Base-by-base conservation (phyloP, 2,888 invertebrate species). In the Agonopterix heracliana region DNA sequence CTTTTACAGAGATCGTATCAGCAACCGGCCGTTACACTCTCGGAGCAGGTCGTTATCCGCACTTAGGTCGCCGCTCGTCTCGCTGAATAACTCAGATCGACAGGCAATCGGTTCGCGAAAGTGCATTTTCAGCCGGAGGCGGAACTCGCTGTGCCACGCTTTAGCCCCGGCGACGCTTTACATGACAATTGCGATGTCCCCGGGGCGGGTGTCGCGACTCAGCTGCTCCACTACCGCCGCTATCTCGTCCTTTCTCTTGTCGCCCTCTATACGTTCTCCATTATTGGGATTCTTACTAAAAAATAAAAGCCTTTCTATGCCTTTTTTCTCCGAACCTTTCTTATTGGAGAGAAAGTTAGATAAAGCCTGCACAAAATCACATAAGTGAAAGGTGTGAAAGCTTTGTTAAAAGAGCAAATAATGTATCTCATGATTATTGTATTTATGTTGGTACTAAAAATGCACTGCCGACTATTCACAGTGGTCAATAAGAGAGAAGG, bases 71-170 rank as follows among this genome's bases (percentile, higher is more conserved):
- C 66, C 62, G 66, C 64, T 60, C 65, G 66, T 70, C 71, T 66
- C 67, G 64, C 63, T 73, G 73, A 76, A 78, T 81, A 81, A 82
- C 78, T 77, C 68, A 71, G 71, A 79, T 84, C 77, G 82, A 80
- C 80, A 79, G 78, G 78, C 81, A 80, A 85, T 86, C 82, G 77
- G 63, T 81, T 77, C 74, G 74, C 68, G 76, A 82, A 84, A 87
- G 86, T 86, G 86, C 84, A 87, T 81, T 88, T 86, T 79, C 76
- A 71, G 84, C 87, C 83, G 59, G 73, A 71, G 85, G 85, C 82
- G 68, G 68, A 63, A 64, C 67, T 63, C 64, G 60, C 61, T 64
- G 60, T 64, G 66, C 66, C 69, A 64, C 71, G 68, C 67, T 75
- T 67, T 65, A 65, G 68, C 66, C 71, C 71, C 71, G 69, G 58